Evolutionary conservation across 2,797 vertebrate genomes (phyloP).

Genomic region (Sphenodon punctatus): DNA sequence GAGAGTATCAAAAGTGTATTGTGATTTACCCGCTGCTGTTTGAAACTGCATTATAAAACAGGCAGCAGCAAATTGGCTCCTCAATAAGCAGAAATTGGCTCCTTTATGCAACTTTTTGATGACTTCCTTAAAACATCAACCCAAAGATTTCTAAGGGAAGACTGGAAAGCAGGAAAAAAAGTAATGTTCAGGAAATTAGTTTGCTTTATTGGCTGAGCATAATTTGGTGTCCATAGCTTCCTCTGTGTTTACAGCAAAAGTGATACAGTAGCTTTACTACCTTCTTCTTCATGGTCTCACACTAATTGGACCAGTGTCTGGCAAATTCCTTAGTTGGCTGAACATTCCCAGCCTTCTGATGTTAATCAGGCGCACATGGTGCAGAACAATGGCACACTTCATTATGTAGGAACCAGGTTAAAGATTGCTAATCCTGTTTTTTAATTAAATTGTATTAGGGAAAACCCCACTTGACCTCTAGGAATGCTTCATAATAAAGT

Average conservation of each 20-base stretch:
- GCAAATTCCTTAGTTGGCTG: conserved; percentile 52
- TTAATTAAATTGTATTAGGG: conserved; percentile 51
- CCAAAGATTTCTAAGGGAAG: not conserved
- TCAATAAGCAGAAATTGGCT: too few relatives aligned
- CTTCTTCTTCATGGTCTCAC: conserved; percentile 11
- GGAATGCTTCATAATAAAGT: conserved; percentile 44
- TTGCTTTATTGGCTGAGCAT: not conserved
- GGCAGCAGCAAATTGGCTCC: too few relatives aligned
- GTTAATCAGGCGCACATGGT: conserved; percentile 51
- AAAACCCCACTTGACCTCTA: conserved; percentile 58
- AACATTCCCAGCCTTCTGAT: conserved; percentile 42
- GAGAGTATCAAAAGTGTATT: too few relatives aligned
- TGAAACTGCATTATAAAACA: too few relatives aligned
- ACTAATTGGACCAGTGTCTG: conserved; percentile 46
- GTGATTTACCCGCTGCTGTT: too few relatives aligned
- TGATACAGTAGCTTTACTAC: not conserved
- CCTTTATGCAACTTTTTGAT: too few relatives aligned
- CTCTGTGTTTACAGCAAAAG: conserved; percentile 3
- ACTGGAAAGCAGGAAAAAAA: not conserved
- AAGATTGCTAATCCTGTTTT: conserved; percentile 33
- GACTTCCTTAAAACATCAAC: not conserved
- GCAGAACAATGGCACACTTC: conserved; percentile 52
- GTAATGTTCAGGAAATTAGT: conserved; percentile 3
- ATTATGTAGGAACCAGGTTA: conserved; percentile 29
- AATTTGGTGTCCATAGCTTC: not conserved